phyloP scores from a whole-genome alignment of 2,888 invertebrate genomes.

The Macrosiphum euphorbiae region DNA sequence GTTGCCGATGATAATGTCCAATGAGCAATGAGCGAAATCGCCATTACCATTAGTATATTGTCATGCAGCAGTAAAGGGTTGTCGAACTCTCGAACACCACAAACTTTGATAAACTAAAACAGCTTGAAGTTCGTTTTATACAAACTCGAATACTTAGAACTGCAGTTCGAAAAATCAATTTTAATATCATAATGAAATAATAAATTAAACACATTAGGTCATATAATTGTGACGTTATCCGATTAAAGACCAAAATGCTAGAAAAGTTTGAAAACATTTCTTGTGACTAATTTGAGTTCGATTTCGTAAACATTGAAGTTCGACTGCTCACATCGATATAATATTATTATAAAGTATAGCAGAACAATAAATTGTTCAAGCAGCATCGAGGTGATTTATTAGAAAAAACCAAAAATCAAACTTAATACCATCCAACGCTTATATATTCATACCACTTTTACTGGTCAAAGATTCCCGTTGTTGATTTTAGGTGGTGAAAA shows the following conservation, averaged over 20 bases:
- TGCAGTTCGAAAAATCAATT: not conserved
- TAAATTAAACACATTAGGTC: too few species aligned
- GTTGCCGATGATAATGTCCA: fast-evolving
- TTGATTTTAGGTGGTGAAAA: not conserved
- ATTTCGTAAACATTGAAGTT: too few species aligned
- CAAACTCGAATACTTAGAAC: not conserved
- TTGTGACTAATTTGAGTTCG: not conserved
- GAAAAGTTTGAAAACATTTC: not conserved
- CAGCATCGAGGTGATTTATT: not conserved
- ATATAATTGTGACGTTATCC: not conserved
- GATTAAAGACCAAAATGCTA: not conserved
- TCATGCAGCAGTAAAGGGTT: fast-evolving
- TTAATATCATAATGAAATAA: not conserved
- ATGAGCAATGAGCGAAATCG: not conserved
- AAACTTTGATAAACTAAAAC: not conserved
- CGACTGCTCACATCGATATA: too few species aligned
- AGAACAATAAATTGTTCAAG: too few species aligned
- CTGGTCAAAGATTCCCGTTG: not conserved
- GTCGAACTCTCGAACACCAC: not conserved
- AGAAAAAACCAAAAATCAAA: not conserved
- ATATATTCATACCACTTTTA: not conserved
- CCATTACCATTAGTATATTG: not conserved
- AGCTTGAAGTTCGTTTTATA: not conserved
- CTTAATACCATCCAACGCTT: not conserved
- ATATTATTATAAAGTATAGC: too few species aligned